Evolutionary conservation across 2,888 invertebrate genomes (phyloP), one percentile per base, ranked within the genome.

Genomic region (Clistopyga incitator): DNA sequence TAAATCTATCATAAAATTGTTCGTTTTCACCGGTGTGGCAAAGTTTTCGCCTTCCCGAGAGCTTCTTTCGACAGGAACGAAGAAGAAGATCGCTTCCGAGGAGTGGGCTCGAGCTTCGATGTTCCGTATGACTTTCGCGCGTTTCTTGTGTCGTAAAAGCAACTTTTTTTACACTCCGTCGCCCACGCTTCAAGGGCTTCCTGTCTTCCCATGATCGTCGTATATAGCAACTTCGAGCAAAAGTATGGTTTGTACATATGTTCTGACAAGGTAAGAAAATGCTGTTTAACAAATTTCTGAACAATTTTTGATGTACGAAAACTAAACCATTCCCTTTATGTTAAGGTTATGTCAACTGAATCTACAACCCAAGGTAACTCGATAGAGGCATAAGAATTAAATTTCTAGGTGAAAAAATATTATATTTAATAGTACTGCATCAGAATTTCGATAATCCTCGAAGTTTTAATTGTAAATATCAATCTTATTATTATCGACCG

Each of bases 1-100:
- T 86, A 86, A 86, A 86, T 86, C 85, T 84, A 86, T 86, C 85
- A 84, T 84, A 84, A 85, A 84, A 86, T 86, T 81, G 81, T 84
- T 86, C 82, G 78, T 81, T 86, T 82, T 84, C 80, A 76, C 68
- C 70, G 78, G 72, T 65, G 74, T 34, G 77, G 84, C 77, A 82
- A 86, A 84, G 45, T 82, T 85, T 85, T 77, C 68, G 84, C 64
- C 72, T 64, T 25, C 59, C 67, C n/a, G 20, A 6, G 76, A 71
- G 64, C 61, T 77, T 42, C 72, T 80, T 52, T 74, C 77, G 29
- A 71, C 64, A 64, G 45, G 68, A 75, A 38, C 70, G 54, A 78
- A 18, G 61, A 75, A 64, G 75, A 75, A 64, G 65, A 79, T 25
- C 61, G 64, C 64, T 75, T 75, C 38, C 61, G 47, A 18, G 59